These are phyloP conservation scores for Bos javanicus DNA, from an alignment of 2,113 vertebrate species.

Conservation along the genomic window DNA sequence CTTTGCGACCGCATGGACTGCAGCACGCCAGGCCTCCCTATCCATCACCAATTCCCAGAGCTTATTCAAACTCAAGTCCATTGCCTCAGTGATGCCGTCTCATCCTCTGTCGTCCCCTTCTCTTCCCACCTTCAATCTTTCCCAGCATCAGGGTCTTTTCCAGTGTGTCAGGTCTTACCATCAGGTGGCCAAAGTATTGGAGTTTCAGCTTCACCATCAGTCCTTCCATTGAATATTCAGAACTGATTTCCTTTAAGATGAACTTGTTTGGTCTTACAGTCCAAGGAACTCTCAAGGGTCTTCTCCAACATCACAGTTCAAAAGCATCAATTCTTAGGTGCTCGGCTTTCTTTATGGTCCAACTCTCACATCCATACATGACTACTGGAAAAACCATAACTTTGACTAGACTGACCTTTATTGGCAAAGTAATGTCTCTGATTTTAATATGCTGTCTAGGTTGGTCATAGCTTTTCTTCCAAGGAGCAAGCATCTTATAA, in stretches of 20 bases:
- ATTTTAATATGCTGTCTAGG: background rate
- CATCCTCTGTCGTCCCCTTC: background rate
- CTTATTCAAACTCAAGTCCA: background rate
- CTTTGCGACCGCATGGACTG: accelerated
- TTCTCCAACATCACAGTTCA: background rate
- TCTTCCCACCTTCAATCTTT: background rate
- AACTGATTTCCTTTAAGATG: background rate
- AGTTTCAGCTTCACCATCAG: background rate
- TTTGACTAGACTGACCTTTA: background rate
- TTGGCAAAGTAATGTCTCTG: background rate
- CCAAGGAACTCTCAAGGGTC: background rate
- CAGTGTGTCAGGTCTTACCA: background rate
- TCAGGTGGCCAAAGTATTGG: background rate
- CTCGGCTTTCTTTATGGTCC: background rate
- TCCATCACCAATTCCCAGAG: background rate
- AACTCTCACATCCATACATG: background rate
- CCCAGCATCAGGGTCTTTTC: background rate
- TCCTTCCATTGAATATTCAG: background rate
- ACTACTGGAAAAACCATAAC: background rate
- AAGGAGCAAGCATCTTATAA: background rate
- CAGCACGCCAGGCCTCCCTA: background rate
- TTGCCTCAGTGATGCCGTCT: background rate
- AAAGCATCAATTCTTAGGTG: background rate
- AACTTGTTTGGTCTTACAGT: background rate
- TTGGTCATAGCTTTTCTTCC: background rate